A percentile compares a stretch with the other conserved stretches of the same genome.
Evolutionary conservation across 2,888 invertebrate species (phyloP).

Genomic region (Coelinius sp.): DNA sequence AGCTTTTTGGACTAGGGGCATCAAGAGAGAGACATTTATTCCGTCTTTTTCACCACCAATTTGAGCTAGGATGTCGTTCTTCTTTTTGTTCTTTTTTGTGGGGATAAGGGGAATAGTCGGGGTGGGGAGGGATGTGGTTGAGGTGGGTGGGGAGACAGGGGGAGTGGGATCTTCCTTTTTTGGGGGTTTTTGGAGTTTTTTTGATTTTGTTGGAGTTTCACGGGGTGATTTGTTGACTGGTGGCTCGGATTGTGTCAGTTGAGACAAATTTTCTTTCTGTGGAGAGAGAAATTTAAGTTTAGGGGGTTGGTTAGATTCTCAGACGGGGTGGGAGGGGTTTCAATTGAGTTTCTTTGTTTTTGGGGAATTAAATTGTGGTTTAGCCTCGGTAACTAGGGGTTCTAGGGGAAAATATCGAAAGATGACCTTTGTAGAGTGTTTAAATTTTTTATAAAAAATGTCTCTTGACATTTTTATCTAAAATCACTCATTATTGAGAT

Average conservation of each 20-base stretch:
- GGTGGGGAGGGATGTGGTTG: conserved; percentile 53
- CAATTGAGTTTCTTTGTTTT: too few species aligned
- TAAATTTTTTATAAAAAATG: too few species aligned
- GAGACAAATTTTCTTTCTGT: conserved; percentile 63
- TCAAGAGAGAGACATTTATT: conserved; percentile 79
- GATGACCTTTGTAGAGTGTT: too few species aligned
- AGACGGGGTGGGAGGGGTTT: too few species aligned
- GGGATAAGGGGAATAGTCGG: conserved; percentile 45
- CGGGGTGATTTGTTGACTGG: conserved; percentile 63
- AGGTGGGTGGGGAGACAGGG: conserved; percentile 32
- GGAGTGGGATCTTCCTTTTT: conserved; percentile 56
- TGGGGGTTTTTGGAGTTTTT: conserved; percentile 50
- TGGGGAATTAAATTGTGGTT: too few species aligned
- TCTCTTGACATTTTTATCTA: too few species aligned
- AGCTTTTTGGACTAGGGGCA: conserved; percentile 84
- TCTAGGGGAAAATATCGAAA: too few species aligned
- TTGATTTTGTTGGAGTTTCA: conserved; percentile 65
- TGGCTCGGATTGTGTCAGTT: conserved; percentile 55
- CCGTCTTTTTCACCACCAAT: conserved; percentile 79
- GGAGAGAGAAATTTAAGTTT: conserved; percentile 20
- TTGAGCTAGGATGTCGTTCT: conserved; percentile 74
- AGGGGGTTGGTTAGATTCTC: background rate
- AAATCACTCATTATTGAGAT: too few species aligned
- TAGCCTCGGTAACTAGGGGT: too few species aligned
- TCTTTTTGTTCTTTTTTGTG: conserved; percentile 74